Base-by-base conservation (phyloP, 1,140 invertebrate genomes). In the Parapsyche elsis region DNA sequence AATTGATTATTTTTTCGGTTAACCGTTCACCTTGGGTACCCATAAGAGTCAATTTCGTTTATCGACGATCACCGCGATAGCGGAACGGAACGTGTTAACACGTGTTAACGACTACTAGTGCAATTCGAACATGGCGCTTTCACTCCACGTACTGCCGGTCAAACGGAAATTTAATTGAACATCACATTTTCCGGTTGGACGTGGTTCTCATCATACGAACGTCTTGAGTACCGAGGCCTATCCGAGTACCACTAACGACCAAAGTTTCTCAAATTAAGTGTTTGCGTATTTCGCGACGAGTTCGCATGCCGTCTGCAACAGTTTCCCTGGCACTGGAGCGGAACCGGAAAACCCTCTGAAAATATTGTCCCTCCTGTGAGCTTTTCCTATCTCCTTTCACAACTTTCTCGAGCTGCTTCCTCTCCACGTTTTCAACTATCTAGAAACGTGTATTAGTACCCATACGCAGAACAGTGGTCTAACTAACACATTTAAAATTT, bases 91-190 rank as follows among this genome's bases (percentile, higher is more conserved):
- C n/a, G n/a, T n/a, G n/a, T n/a, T n/a, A n/a, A 38, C 1, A 38
- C 30, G 30, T 38, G 30, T 38, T 38, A 38, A 38, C 30, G 30
- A 38, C 30, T 38, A 1, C 2, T 4, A 38, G 30, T 38, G 30
- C 30, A 38, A 38, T 38, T 38, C 30, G 30, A 38, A 38, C 30
- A 38, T 38, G 30, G 30, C 30, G 7, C 7, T 38, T 38, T 38
- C 30, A 38, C 30, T 38, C 30, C 30, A 38, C 30, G 30, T 38
- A 38, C 2, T 38, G 30, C 30, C 64, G 23, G 64, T 21, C 24
- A 67, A 67, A 67, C 64, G 64, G 64, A 67, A 67, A 67, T 67
- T 67, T 24, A 16, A 67, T 24, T 12, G 64, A 21, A 67, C 30
- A 38, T 38, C 30, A 38, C 30, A 38, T 38, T 38, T 38, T 38